Base-by-base conservation (phyloP, 2,888 invertebrate species). In the Ethmia dodecea region DNA sequence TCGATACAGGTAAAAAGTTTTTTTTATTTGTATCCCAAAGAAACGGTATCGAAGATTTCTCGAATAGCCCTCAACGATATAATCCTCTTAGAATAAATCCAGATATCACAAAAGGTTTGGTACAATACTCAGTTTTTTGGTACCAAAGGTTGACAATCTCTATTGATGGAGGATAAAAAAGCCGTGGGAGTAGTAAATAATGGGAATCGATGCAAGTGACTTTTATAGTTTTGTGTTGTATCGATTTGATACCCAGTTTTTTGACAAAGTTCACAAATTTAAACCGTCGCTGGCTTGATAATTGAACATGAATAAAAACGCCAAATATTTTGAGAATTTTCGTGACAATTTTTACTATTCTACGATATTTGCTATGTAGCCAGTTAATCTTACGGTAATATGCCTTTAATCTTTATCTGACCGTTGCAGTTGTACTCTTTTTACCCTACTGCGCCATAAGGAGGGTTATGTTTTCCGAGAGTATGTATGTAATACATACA, bases 31-130 rank as follows among this genome's bases (percentile, higher is more conserved):
- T 18, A 5, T 26, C 11, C 26, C 11, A 26, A 6, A 11, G 6
- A 26, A 26, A 26, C 12, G 11, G 11, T 11, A 35, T 25, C 50
- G 42, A 45, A 60, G 46, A 55, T 60, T 60, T 67, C 51, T 50
- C 49, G 49, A 41, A 44, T 51, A 61, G 52, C 52, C 55, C 57
- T 66, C 67, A 69, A 70, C 67, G 57, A 49, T 53, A 52, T 72
- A 75, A 79, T 73, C 74, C 75, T 71, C 75, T 72, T 72, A 55
- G 46, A 62, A 59, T 52, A 60, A 60, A 63, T 60, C 59, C 50
- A 40, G 36, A 31, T 37, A 52, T 57, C 51, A 73, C 62, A 70
- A 69, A 69, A 60, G 53, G 38, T 35, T 15, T 20, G n/a, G 22
- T 30, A 48, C 39, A 43, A 22, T 22, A 22, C 9, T 22, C 8